Percentiles rank a stretch among this genome's conserved stretches.
These are phyloP conservation scores for Tenthredo mesomela DNA, from an alignment of 2,888 invertebrate species.

Conservation along the genomic window DNA sequence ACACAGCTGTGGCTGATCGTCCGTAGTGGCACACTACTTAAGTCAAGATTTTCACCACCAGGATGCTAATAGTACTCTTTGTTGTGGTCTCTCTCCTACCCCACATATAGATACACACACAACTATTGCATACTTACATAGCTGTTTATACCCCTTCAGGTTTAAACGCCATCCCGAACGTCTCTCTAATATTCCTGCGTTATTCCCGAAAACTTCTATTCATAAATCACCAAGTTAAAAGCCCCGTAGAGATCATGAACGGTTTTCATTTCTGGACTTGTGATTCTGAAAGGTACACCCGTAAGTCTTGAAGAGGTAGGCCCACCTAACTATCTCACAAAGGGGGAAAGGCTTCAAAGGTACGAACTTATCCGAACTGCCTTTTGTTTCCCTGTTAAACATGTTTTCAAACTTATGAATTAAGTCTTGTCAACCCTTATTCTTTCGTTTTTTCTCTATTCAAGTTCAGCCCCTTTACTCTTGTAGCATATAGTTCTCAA, in stretches of 20 bases:
- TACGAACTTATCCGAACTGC: neutral
- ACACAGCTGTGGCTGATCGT: conserved; percentile 34
- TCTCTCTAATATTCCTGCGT: neutral
- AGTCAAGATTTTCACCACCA: conserved; percentile 11
- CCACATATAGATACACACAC: neutral
- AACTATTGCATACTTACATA: neutral
- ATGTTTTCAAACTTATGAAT: neutral
- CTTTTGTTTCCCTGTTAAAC: conserved; percentile 7
- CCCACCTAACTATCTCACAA: neutral
- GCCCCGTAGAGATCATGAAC: neutral
- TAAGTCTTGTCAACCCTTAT: neutral
- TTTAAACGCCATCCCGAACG: neutral
- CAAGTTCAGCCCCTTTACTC: neutral
- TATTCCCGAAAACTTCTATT: neutral
- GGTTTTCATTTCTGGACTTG: conserved; percentile 19
- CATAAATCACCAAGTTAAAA: neutral
- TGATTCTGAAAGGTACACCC: conserved; percentile 26
- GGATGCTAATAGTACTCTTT: conserved; percentile 9
- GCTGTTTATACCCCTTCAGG: neutral
- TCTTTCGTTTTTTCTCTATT: neutral
- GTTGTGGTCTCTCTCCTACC: conserved; percentile 13
- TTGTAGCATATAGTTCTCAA: neutral
- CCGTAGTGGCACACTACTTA: conserved; percentile 13
- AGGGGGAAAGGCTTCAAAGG: conserved; percentile 10
- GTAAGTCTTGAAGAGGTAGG: neutral